phyloP scores from a whole-genome alignment of 1,140 invertebrate genomes.

The Muscidifurax raptorellus region DNA sequence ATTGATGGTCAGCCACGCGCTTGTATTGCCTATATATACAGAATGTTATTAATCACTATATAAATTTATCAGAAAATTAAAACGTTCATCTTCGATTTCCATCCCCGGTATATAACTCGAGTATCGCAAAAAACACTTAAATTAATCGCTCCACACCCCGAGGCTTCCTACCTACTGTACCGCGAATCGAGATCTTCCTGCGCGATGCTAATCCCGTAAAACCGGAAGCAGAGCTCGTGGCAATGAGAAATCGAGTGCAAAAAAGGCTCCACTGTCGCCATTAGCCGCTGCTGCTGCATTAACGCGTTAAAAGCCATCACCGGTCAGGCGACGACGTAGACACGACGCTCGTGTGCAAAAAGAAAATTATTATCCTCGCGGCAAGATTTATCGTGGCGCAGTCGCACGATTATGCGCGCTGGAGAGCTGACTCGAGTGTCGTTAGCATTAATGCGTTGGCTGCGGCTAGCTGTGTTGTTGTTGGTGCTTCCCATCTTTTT shows the following conservation, averaged over 20 bases:
- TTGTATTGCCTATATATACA: too few relatives aligned
- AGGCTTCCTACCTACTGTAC: not conserved
- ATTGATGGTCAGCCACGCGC: too few relatives aligned
- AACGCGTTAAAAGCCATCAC: slow-evolving; percentile 33
- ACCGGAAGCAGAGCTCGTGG: not conserved
- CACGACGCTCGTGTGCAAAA: not conserved
- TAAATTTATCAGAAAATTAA: too few relatives aligned
- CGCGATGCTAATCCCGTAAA: slow-evolving; percentile 8
- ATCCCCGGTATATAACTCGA: too few relatives aligned
- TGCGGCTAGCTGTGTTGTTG: not conserved
- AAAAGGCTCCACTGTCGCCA: not conserved
- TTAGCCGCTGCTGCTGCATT: not conserved
- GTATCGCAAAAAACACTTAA: too few relatives aligned
- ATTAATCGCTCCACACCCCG: too few relatives aligned
- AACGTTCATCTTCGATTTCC: too few relatives aligned
- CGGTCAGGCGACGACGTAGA: not conserved
- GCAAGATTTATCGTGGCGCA: slow-evolving; percentile 18
- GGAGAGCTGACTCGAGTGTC: not conserved
- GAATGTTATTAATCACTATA: too few relatives aligned
- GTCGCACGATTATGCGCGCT: not conserved
- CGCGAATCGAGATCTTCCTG: not conserved
- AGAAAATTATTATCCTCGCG: slow-evolving; percentile 17
- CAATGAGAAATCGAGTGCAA: slow-evolving; percentile 6
- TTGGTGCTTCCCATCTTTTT: not conserved
- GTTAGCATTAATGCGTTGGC: slow-evolving; percentile 31